Evolutionary conservation across 1,140 invertebrate genomes (phyloP), one percentile per base, ranked within the genome.

Genomic region (Harpegnathos saltator): DNA sequence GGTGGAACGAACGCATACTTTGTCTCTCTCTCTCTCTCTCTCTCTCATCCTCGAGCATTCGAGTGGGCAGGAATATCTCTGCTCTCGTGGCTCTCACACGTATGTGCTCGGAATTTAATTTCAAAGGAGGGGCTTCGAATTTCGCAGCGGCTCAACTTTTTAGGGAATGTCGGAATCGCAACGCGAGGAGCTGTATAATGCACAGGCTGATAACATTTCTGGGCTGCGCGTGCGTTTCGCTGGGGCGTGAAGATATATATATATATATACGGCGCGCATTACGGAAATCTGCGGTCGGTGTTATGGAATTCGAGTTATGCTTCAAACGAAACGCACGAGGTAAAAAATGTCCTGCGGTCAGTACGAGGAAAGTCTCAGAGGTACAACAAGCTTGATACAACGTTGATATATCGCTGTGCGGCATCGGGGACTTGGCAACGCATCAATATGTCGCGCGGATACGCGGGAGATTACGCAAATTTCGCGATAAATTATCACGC

Each of bases 211-310:
- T 63, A 24, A 52, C 11, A 4, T 12, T 22, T 75, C 3, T 17
- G 50, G 14, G 65, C 33, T 12, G 0, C 29, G 15, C 7, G 3
- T 44, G 11, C 14, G 1, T 33, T 2, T 48, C 19, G 48, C 3
- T n/a, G 24, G 0, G 26, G 19, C 7, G 52, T 33, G 52, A 26
- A 19, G n/a, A n/a, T n/a, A n/a, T n/a, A n/a, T n/a, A n/a, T n/a
- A n/a, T n/a, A n/a, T 0, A 66, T 19, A 26, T 66, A 56, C 7
- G 38, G 24, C 26, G 19, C 5, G 17, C 19, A 17, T 66, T 38
- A 77, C 73, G 73, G 59, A 63, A 63, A n/a, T 63, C 3, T 75
- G 61, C 29, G 74, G 26, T 54, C 19, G 26, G 33, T 19, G 15
- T 5, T 77, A 15, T 66, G 73, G 26, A 77, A 66, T 77, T 19